These are phyloP conservation scores for Philotrypesis tridentata DNA, from an alignment of 1,140 invertebrate genomes.

Conservation along the genomic window DNA sequence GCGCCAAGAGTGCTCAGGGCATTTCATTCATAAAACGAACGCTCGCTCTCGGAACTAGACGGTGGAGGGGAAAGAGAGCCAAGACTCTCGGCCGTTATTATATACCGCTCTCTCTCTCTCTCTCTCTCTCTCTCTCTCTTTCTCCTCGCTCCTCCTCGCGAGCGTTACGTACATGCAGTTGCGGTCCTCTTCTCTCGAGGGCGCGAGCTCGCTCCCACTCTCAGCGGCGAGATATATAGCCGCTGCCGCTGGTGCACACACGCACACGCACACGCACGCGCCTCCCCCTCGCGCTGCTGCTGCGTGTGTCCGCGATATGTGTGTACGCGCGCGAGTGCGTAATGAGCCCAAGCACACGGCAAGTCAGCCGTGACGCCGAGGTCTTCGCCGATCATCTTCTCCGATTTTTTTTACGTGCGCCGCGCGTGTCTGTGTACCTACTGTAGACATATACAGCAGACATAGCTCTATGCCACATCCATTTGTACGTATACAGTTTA, in stretches of 20 bases:
- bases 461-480: too few relatives aligned
- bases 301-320: not conserved
- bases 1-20: conserved; percentile 47
- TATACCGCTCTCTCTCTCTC: too few relatives aligned
- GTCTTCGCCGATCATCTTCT: not conserved
- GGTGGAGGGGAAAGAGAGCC: not conserved
- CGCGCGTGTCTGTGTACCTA: too few relatives aligned
- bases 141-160: conserved; percentile 14
- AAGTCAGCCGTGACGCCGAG: not conserved
- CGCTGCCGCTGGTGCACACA: too few relatives aligned
- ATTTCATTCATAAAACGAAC: conserved; percentile 46
- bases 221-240: not conserved
- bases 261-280: not conserved
- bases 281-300: too few relatives aligned
- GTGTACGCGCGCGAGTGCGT: not conserved
- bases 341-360: not conserved
- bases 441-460: too few relatives aligned
- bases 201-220: conserved; percentile 17
- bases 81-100: conserved; percentile 3
- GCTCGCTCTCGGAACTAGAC: conserved; percentile 2
- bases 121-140: conserved; percentile 35
- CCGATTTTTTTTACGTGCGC: not conserved
- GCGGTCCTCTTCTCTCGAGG: not conserved
- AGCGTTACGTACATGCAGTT: not conserved
- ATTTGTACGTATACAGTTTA: not conserved